Conservation (phyloP, 2,888 invertebrate species). For the Agrilus cyanescens region DNA sequence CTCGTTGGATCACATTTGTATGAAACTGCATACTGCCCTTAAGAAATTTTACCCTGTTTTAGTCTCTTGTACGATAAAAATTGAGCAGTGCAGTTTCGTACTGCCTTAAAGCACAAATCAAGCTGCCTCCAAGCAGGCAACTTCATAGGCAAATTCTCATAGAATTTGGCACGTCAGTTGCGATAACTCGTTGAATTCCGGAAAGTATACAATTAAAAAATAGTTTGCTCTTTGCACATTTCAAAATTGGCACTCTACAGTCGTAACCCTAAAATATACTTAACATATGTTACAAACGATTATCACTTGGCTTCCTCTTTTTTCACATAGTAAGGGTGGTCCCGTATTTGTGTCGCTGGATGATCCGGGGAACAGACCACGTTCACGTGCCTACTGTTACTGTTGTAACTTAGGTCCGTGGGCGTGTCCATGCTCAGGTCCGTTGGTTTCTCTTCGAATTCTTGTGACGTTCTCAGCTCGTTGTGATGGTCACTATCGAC, state of each 20-base stretch:
- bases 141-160: neutral
- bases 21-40: too few relatives aligned
- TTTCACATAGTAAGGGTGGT: slow-evolving; percentile 14
- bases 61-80: too few relatives aligned
- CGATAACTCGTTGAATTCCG: slow-evolving; percentile 4
- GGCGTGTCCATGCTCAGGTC: slow-evolving; percentile 35
- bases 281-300: slow-evolving; percentile 5
- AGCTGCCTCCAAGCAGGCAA: slow-evolving; percentile 1
- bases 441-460: slow-evolving; percentile 37
- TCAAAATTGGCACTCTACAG: slow-evolving; percentile 17
- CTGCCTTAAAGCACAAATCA: neutral
- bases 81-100: too few relatives aligned
- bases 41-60: too few relatives aligned
- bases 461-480: slow-evolving; percentile 9
- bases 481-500: slow-evolving; percentile 32
- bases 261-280: slow-evolving; percentile 1
- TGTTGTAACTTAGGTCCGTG: slow-evolving; percentile 31
- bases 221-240: slow-evolving; percentile 5
- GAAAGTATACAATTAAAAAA: slow-evolving; percentile 7
- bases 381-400: slow-evolving; percentile 28
- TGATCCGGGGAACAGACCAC: slow-evolving; percentile 35
- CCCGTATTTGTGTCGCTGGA: slow-evolving; percentile 21
- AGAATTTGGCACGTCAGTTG: slow-evolving; percentile 5
- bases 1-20: too few relatives aligned
- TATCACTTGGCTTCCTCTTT: slow-evolving; percentile 17